These are phyloP conservation scores for Nowickia ferox DNA, from an alignment of 2,888 invertebrate genomes.

Conservation along the genomic window DNA sequence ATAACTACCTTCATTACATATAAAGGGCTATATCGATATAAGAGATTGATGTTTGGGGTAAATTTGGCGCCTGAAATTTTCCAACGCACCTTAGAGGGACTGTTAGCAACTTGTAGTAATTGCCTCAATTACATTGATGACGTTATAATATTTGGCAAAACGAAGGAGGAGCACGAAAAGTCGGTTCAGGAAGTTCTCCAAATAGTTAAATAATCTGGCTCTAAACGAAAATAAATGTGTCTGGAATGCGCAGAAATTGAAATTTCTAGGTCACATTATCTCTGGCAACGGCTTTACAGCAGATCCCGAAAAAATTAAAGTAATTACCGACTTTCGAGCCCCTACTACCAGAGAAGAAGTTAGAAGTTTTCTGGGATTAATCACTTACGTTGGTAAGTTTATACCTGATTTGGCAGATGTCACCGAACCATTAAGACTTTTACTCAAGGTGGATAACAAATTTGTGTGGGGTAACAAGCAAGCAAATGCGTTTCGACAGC, in stretches of 20 bases:
- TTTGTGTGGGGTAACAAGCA: not conserved
- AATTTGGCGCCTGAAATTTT: constrained; percentile 69
- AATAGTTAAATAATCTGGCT: not conserved
- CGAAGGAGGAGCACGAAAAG: constrained; percentile 74
- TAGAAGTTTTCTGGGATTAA: constrained; percentile 70
- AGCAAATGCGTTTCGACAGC: not conserved
- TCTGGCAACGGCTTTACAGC: constrained; percentile 67
- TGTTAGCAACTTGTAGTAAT: constrained; percentile 74
- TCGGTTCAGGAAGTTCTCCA: constrained; percentile 63
- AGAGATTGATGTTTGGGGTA: constrained; percentile 79
- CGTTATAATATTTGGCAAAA: constrained; percentile 74
- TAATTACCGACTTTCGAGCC: constrained; percentile 73
- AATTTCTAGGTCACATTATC: constrained; percentile 56
- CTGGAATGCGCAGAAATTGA: constrained; percentile 43
- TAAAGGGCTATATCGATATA: constrained; percentile 76
- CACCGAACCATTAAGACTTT: constrained; percentile 51
- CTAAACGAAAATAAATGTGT: constrained; percentile 77
- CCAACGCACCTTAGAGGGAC: constrained; percentile 33
- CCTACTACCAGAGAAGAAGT: constrained; percentile 75
- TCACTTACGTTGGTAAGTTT: too few relatives aligned
- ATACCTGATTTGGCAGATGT: constrained; percentile 57
- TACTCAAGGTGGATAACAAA: constrained; percentile 25
- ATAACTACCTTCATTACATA: constrained; percentile 66
- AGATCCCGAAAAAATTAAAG: constrained; percentile 69
- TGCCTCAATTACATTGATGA: constrained; percentile 75